Evolutionary conservation across 2,797 vertebrate genomes (phyloP).

Genomic region (Ptychadena robeensis): DNA sequence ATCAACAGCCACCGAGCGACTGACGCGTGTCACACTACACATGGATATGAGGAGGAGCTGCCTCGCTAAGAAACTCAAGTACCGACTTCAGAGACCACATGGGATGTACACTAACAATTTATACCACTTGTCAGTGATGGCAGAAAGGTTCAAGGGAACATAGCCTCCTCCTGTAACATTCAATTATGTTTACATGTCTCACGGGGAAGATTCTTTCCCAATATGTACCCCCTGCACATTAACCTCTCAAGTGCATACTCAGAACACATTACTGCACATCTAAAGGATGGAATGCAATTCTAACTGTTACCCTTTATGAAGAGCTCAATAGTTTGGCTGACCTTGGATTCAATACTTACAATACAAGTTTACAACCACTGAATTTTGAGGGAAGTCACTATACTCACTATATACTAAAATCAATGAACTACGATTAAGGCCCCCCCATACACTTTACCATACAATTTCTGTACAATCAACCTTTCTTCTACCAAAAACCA

Average conservation of each 20-base stretch:
- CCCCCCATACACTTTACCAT: too few relatives aligned
- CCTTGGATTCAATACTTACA: neutral
- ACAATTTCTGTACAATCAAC: too few relatives aligned
- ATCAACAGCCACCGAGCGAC: neutral
- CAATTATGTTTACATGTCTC: slow-evolving; percentile 29
- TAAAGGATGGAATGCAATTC: neutral
- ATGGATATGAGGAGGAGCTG: slow-evolving; percentile 40
- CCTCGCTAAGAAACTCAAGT: slow-evolving; percentile 31
- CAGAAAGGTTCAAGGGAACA: slow-evolving; percentile 19
- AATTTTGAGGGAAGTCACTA: too few relatives aligned
- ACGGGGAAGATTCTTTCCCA: neutral
- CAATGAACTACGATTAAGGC: too few relatives aligned
- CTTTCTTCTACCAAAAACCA: too few relatives aligned
- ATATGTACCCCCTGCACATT: slow-evolving; percentile 1
- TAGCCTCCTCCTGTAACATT: slow-evolving; percentile 20
- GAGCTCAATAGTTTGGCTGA: neutral
- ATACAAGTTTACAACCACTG: neutral
- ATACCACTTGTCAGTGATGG: slow-evolving; percentile 55
- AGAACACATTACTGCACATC: neutral
- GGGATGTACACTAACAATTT: slow-evolving; percentile 50
- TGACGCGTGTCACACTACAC: slow-evolving; percentile 6
- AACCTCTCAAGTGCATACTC: neutral
- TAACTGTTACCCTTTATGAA: neutral
- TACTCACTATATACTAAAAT: too few relatives aligned
- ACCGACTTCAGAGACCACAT: slow-evolving; percentile 29